Percentiles rank a stretch among this genome's conserved stretches.
phyloP scores from a whole-genome alignment of 2,888 invertebrate genomes.

The Catonia carolina region DNA sequence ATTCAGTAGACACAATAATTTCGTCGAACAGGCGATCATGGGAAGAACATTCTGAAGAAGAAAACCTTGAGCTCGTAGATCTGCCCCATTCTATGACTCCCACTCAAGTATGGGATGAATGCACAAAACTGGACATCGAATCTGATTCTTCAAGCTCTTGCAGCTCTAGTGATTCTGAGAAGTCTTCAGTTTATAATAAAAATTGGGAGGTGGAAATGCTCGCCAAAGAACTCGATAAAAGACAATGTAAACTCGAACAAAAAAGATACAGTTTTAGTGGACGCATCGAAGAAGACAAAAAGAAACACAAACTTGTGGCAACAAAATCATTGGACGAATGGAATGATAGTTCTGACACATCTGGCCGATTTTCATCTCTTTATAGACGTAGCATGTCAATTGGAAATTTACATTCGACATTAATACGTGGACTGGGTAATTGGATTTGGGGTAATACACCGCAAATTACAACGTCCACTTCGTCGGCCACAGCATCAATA shows the following conservation, averaged over 20 bases:
- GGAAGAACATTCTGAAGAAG: slow-evolving; percentile 66
- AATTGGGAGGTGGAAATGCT: slow-evolving; percentile 77
- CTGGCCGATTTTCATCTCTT: slow-evolving; percentile 2
- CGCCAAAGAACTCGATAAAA: slow-evolving; percentile 55
- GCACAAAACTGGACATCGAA: slow-evolving; percentile 23
- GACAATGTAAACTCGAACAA: slow-evolving; percentile 13
- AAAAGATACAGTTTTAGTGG: slow-evolving; percentile 3
- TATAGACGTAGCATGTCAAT: slow-evolving; percentile 20
- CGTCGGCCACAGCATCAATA: neutral
- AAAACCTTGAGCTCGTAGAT: slow-evolving; percentile 60
- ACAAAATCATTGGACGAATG: slow-evolving; percentile 21
- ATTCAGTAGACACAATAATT: slow-evolving; percentile 57
- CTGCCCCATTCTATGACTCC: slow-evolving; percentile 47
- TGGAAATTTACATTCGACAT: slow-evolving; percentile 16
- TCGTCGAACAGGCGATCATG: slow-evolving; percentile 47
- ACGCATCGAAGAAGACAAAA: neutral
- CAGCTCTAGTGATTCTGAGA: slow-evolving; percentile 19
- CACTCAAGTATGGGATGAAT: slow-evolving; percentile 2
- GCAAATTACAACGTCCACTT: neutral
- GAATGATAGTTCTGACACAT: neutral
- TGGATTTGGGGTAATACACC: slow-evolving; percentile 17
- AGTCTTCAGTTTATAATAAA: slow-evolving; percentile 40
- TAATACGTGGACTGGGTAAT: slow-evolving; percentile 12
- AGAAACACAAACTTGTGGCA: slow-evolving; percentile 1
- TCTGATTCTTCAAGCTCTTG: slow-evolving; percentile 24